These are phyloP conservation scores for Lordiphosa andalusiaca DNA, from an alignment of 2,888 invertebrate genomes.

Conservation along the genomic window DNA sequence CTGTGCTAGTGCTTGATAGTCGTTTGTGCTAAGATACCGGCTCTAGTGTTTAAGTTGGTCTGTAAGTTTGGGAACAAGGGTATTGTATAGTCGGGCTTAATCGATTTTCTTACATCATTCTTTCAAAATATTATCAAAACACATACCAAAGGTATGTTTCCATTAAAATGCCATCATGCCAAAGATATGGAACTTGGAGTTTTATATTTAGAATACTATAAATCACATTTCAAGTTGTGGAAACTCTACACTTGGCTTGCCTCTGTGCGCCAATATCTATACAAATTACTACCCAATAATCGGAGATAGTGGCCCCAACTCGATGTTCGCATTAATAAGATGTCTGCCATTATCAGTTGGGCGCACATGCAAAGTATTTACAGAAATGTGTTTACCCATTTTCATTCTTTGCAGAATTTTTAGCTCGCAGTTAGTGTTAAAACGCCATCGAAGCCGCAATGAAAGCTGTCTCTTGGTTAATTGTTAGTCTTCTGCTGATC, in stretches of 20 bases:
- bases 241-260: constrained; percentile 12
- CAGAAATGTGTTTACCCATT: neutral
- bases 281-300: constrained; percentile 21
- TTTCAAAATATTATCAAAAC: too few relatives aligned
- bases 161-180: neutral
- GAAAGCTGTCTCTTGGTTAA: neutral
- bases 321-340: neutral
- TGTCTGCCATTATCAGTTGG: constrained; percentile 21
- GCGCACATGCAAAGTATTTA: constrained; percentile 30
- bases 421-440: constrained; percentile 14
- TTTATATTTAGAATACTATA: neutral
- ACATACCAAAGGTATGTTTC: too few relatives aligned
- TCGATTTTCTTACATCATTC: too few relatives aligned
- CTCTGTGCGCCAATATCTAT: constrained; percentile 9
- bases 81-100: too few relatives aligned
- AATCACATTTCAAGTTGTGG: constrained; percentile 1
- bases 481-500: constrained; percentile 3
- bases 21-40: too few relatives aligned
- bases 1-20: too few relatives aligned
- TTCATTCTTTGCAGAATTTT: neutral
- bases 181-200: neutral
- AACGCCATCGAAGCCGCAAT: constrained; percentile 15
- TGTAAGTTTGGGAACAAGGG: too few relatives aligned
- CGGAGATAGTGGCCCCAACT: constrained; percentile 18
- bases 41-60: too few relatives aligned